Base-by-base conservation (phyloP, 1,140 invertebrate genomes). In the Wasmannia auropunctata region DNA sequence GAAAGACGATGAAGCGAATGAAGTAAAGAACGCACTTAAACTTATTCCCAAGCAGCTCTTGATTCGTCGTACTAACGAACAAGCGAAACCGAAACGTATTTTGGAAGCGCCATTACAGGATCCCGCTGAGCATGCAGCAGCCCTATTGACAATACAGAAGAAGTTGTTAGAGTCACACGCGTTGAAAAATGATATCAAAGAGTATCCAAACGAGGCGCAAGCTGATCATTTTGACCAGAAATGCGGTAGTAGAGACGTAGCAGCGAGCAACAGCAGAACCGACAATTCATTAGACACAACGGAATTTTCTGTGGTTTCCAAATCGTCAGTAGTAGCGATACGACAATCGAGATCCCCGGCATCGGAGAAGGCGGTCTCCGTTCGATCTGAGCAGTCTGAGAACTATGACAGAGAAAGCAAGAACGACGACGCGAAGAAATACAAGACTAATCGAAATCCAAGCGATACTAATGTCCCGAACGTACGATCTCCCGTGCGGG, bases 11-110 rank as follows among this genome's bases (percentile, higher is more conserved):
- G 89, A 92, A n/a, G 43, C 76, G 3, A 83, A n/a, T 2, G 75
- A 86, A 28, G 60, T 22, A 22, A 90, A 91, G 11, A 28, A 65
- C 0, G 67, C 91, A 0, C 67, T 95, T 1, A 95, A 95, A 84
- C 86, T 95, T 6, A 91, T 95, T 16, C 92, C 94, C 5, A 94
- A 95, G 43, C 94, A 95, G 40, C 81, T 95, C 4, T 46, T 93
- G 22, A 87, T 94, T 19, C 91, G 92, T 43, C 90, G 88, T 67
- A 85, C 25, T 3, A 90, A 79, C 11, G 89, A 90, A 34, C 88
- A 85, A 16, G n/a, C 37, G 8, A 90, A 87, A 22, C 2, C 75
- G 10, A 90, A 90, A 69, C 34, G 72, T 56, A 76, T 81, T 10
- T 62, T 86, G 1, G 89, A 91, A 11, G 19, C 87, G n/a, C 51